phyloP scores from a whole-genome alignment of 2,113 vertebrate species.

The Crotalus helleri region DNA sequence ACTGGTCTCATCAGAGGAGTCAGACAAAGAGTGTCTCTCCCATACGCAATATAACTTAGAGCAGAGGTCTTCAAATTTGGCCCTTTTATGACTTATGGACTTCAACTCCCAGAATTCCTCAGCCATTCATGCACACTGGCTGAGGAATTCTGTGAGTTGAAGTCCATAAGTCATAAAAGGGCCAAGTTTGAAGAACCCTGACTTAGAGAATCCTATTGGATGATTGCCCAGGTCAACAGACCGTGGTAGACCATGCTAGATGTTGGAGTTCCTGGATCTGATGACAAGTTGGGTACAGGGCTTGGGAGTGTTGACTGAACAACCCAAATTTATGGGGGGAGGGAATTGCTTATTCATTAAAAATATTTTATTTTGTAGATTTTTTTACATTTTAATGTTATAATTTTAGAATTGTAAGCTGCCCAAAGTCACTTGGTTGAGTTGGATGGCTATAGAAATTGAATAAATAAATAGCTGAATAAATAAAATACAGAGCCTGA shows the following conservation, averaged over 20 bases:
- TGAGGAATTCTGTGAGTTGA: no score
- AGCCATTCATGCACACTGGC: no score
- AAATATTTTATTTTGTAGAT: neutral
- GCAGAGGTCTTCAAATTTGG: no score
- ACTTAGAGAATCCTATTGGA: neutral
- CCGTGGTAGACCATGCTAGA: neutral
- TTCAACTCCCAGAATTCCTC: no score
- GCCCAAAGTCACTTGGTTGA: neutral
- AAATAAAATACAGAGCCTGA: neutral
- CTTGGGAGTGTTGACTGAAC: neutral
- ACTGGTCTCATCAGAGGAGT: neutral
- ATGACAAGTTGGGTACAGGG: neutral
- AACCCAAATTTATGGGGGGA: neutral
- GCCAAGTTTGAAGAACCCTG: no score
- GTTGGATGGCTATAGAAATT: neutral
- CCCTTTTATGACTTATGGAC: no score
- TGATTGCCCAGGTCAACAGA: neutral
- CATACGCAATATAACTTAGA: neutral
- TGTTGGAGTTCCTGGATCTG: neutral
- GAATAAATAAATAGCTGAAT: neutral
- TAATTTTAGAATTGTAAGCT: neutral
- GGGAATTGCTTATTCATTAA: neutral
- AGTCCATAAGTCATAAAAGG: no score
- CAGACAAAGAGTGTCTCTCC: neutral
- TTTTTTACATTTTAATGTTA: neutral